These are phyloP conservation scores for Heliornis fulica DNA, from an alignment of 2,113 vertebrate species.

Conservation along the genomic window DNA sequence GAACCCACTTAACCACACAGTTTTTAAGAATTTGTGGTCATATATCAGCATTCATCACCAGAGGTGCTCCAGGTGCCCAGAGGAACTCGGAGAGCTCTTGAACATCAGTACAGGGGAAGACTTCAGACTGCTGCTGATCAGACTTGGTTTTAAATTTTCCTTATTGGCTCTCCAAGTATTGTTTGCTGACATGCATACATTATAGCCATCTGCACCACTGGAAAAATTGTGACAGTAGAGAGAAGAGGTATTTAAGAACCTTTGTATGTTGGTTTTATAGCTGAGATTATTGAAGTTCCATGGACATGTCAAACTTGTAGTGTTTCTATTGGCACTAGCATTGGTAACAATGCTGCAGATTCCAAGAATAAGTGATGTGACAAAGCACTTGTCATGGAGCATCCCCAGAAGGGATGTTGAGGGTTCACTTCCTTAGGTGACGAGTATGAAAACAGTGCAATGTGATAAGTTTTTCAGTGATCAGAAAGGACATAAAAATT, in stretches of 20 bases:
- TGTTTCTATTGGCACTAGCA: background rate
- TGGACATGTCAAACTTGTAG: accelerated
- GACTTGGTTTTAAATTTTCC: background rate
- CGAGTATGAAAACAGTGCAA: background rate
- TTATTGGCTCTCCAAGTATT: background rate
- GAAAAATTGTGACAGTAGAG: background rate
- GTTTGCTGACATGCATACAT: background rate
- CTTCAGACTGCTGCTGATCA: background rate
- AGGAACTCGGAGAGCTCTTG: background rate
- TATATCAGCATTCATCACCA: background rate
- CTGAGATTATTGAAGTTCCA: background rate
- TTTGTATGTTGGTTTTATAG: background rate
- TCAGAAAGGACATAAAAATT: background rate
- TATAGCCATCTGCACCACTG: background rate
- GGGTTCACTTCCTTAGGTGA: background rate
- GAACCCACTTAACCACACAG: background rate
- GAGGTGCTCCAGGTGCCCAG: background rate
- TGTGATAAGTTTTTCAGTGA: background rate
- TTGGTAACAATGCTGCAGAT: background rate
- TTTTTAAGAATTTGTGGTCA: background rate
- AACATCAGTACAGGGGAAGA: accelerated
- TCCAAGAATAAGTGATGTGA: background rate
- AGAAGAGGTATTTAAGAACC: background rate
- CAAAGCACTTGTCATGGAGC: background rate
- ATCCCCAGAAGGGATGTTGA: background rate